Evolutionary conservation across 1,140 invertebrate genomes (phyloP), one percentile per base, ranked within the genome.

Genomic region (Plodia interpunctella): DNA sequence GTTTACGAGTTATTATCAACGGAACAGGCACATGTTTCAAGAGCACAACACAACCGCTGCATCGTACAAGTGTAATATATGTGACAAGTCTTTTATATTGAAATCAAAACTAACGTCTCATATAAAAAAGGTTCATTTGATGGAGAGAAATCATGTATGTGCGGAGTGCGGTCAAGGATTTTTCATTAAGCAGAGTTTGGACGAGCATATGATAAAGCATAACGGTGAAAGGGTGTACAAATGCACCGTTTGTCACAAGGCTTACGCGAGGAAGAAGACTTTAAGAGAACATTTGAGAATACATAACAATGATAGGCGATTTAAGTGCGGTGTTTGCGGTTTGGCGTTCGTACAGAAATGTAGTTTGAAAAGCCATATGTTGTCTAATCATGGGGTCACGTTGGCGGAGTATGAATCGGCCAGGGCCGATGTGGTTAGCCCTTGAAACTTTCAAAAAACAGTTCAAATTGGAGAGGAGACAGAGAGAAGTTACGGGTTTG

Each of bases 201-300:
- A 85, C 10, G 80, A 83, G 10, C 86, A 88, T 58, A 88, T 87
- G 86, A 63, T 86, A 0, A 79, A 76, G 30, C 83, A 87, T 69
- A 83, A 79, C 9, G 83, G 84, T 0, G 73, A 82, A 50, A 70
- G 74, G 21, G 74, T 81, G 2, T 84, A 78, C 38, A 78, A 82
- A 44, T 90, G 88, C 58, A 72, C 74, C 0, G 75, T 85, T 0
- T 90, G 91, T 57, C 74, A 85, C 9, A 92, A 91, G 49, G 86
- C 88, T 10, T 92, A 91, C 52, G 68, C 85, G 0, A 90, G 90
- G 19, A 91, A 90, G 53, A 91, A 90, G 20, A 91, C 90, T 0
- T 25, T 92, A 0, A 78, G 90, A 19, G 90, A 90, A 6, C 92
- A 92, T 65, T 90, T 91, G 70, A 57, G 80, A 17, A 88, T 87